These are phyloP conservation scores for Enoplosus armatus DNA, from an alignment of 2,797 vertebrate genomes.

Conservation along the genomic window DNA sequence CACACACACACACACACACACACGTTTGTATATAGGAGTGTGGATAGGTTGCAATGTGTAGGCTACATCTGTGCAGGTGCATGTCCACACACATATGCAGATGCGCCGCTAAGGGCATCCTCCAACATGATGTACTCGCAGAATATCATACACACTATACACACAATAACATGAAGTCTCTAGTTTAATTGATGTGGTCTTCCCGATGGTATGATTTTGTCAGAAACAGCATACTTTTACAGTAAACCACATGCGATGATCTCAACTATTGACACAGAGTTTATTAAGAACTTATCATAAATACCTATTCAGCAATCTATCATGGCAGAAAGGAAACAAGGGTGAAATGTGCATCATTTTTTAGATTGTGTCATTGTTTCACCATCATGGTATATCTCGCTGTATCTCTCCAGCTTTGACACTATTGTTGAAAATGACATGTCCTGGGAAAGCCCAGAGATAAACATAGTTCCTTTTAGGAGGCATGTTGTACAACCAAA, in stretches of 20 bases:
- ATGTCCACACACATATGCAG: background rate
- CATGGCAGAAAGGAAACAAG: constrained; percentile 55
- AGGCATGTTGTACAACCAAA: constrained; percentile 7
- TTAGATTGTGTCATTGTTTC: constrained; percentile 72
- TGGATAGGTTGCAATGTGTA: background rate
- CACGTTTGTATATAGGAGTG: background rate
- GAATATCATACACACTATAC: background rate
- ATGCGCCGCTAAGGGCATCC: background rate
- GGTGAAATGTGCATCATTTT: constrained; percentile 70
- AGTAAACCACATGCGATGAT: constrained; percentile 2
- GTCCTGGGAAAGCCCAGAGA: constrained; percentile 59
- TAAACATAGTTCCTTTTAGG: constrained; percentile 48
- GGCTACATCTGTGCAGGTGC: background rate
- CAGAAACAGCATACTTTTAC: constrained; percentile 12
- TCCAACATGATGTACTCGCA: background rate
- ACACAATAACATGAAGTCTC: background rate
- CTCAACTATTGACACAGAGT: constrained; percentile 21
- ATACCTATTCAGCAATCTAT: constrained; percentile 42
- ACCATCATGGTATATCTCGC: constrained; percentile 46
- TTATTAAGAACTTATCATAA: constrained; percentile 25
- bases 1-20: background rate
- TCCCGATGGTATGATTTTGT: background rate
- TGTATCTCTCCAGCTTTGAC: constrained; percentile 63
- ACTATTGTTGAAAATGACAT: constrained; percentile 76
- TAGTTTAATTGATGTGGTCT: constrained; percentile 2